A percentile compares a stretch with the other conserved stretches of the same genome.
Conservation (phyloP, 2,113 vertebrate species). For the Passer domesticus region DNA sequence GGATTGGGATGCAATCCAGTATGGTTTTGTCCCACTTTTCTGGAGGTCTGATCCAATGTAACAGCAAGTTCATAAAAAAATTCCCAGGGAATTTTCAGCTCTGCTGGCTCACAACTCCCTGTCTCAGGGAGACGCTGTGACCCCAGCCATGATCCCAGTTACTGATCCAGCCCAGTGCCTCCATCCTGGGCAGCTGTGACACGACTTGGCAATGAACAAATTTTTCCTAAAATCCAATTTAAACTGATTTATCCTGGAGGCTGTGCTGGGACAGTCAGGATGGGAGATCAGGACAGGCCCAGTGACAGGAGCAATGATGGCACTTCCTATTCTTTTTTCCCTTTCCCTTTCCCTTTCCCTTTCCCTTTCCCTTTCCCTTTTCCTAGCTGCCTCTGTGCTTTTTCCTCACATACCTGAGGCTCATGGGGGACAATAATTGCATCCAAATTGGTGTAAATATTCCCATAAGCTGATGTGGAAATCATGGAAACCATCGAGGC, state of each 20-base stretch:
- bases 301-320: fast-evolving
- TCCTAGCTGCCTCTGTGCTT: background rate
- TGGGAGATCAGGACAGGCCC: background rate
- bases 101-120: background rate
- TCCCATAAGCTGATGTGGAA: background rate
- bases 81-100: background rate
- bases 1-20: background rate
- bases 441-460: background rate
- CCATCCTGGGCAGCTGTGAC: background rate
- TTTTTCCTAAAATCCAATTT: background rate
- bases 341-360: background rate
- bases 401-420: background rate
- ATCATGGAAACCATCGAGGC: background rate
- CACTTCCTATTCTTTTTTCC: background rate
- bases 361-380: background rate
- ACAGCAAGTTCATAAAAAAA: background rate
- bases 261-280: fast-evolving
- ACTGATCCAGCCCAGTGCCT: background rate
- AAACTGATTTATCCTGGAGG: background rate
- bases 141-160: background rate
- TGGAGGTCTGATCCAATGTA: fast-evolving
- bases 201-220: background rate
- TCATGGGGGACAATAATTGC: background rate
- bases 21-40: background rate
- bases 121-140: fast-evolving